phyloP scores from a whole-genome alignment of 2,888 invertebrate species.

The Epicampocera succincta region DNA sequence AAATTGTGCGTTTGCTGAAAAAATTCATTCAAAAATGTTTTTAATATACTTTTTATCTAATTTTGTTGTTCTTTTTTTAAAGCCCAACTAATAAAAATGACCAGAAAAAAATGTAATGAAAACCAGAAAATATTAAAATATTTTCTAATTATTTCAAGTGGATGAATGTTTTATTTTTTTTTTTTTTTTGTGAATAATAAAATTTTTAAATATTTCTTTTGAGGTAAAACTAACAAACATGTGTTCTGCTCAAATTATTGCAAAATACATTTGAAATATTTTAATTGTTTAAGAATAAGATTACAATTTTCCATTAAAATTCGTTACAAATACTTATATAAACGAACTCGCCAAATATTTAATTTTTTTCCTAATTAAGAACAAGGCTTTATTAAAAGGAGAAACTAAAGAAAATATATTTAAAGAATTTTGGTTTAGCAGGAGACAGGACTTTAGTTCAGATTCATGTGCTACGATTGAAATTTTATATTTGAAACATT shows the following conservation, averaged over 20 bases:
- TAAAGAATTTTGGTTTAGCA: no score
- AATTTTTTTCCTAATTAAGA: no score
- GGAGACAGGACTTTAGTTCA: no score
- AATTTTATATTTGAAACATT: no score
- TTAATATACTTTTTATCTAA: slow-evolving; percentile 1
- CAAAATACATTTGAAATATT: slow-evolving; percentile 53
- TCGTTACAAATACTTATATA: neutral
- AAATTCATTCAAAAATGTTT: slow-evolving; percentile 58
- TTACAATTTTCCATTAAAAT: slow-evolving; percentile 12
- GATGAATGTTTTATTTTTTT: slow-evolving; percentile 18
- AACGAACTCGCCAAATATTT: neutral
- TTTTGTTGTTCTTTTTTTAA: slow-evolving; percentile 1
- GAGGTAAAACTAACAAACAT: slow-evolving; percentile 42
- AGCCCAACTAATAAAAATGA: slow-evolving; percentile 35
- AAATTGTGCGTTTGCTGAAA: slow-evolving; percentile 70
- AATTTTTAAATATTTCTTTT: slow-evolving; percentile 7
- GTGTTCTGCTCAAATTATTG: slow-evolving; percentile 52
- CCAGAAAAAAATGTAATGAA: slow-evolving; percentile 44
- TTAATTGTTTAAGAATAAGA: slow-evolving; percentile 49
- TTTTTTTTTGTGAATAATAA: neutral
- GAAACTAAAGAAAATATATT: no score
- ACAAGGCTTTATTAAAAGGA: no score
- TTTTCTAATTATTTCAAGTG: slow-evolving; percentile 56
- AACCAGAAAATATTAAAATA: slow-evolving; percentile 28
- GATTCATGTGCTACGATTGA: no score